Evolutionary conservation across 2,113 vertebrate genomes (phyloP).

Genomic region (Prolemur simus): DNA sequence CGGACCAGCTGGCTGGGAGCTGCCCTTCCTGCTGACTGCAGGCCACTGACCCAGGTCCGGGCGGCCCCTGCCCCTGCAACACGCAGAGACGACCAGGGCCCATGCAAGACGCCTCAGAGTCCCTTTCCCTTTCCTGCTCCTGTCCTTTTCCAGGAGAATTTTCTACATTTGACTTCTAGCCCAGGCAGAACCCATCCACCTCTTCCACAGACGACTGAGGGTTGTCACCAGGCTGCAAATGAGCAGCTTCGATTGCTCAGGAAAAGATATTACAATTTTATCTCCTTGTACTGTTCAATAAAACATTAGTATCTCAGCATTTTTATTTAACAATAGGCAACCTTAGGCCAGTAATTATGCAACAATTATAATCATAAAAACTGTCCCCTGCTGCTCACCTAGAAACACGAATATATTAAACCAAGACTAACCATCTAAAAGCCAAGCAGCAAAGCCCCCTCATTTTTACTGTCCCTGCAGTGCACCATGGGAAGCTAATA

Average conservation of each 20-base stretch:
- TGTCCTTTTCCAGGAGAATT: not conserved
- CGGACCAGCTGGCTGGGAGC: not conserved
- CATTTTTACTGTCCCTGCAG: constrained; percentile 90
- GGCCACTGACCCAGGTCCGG: not conserved
- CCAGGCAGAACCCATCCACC: constrained; percentile 45
- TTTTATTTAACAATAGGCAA: constrained; percentile 90
- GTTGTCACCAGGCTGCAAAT: constrained; percentile 81
- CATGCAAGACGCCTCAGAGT: fast-evolving
- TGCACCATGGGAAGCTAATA: constrained; percentile 92
- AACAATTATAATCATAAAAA: constrained; percentile 91
- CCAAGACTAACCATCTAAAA: constrained; percentile 82
- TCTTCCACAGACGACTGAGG: constrained; percentile 66
- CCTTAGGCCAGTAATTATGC: constrained; percentile 90
- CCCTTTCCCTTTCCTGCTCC: not conserved
- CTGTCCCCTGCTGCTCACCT: constrained; percentile 87
- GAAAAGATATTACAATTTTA: constrained; percentile 86
- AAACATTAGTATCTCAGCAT: constrained; percentile 87
- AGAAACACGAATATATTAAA: constrained; percentile 90
- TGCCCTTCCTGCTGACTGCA: not conserved
- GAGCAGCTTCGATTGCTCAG: constrained; percentile 82
- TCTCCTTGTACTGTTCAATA: constrained; percentile 87
- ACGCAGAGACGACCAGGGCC: fast-evolving
- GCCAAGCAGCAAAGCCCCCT: constrained; percentile 84
- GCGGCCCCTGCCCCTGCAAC: too few relatives aligned
- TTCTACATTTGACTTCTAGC: constrained; percentile 64